phyloP scores from a whole-genome alignment of 2,888 invertebrate species.

The Brassicogethes aeneus region DNA sequence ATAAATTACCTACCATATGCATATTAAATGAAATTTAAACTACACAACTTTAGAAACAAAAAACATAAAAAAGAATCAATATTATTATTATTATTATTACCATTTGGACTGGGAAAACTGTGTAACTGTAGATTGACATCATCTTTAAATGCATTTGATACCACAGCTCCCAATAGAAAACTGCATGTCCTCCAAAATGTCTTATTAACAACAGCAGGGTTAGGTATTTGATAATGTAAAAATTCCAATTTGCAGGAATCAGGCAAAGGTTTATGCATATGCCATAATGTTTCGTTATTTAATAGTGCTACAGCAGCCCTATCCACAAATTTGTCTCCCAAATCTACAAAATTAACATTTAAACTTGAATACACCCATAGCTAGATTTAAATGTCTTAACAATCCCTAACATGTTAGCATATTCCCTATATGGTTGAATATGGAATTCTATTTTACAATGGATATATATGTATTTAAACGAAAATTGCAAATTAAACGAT shows the following conservation, averaged over 20 bases:
- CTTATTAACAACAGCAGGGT: conserved; percentile 57
- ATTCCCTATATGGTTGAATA: too few species aligned
- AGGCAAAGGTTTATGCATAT: conserved; percentile 81
- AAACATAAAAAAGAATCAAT: too few species aligned
- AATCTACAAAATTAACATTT: conserved; percentile 52
- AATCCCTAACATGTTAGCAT: too few species aligned
- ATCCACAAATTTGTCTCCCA: conserved; percentile 61
- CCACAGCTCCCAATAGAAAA: conserved; percentile 74
- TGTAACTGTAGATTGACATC: conserved; percentile 67
- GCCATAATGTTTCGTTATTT: conserved; percentile 74
- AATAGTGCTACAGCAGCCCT: conserved; percentile 72
- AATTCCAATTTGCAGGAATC: conserved; percentile 54
- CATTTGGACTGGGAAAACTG: conserved; percentile 84
- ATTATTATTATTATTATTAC: conserved; percentile 50
- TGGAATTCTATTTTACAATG: too few species aligned
- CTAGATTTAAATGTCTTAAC: too few species aligned
- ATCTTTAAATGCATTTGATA: conserved; percentile 71
- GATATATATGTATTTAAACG: too few species aligned
- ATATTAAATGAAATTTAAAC: too few species aligned
- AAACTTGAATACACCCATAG: too few species aligned
- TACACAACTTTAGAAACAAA: too few species aligned
- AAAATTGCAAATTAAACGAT: too few species aligned
- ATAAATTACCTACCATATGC: too few species aligned
- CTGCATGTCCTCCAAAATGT: conserved; percentile 93
- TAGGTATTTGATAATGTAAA: conserved; percentile 54